Evolutionary conservation across 2,113 vertebrate species (phyloP).

Genomic region (Emberiza fucata): DNA sequence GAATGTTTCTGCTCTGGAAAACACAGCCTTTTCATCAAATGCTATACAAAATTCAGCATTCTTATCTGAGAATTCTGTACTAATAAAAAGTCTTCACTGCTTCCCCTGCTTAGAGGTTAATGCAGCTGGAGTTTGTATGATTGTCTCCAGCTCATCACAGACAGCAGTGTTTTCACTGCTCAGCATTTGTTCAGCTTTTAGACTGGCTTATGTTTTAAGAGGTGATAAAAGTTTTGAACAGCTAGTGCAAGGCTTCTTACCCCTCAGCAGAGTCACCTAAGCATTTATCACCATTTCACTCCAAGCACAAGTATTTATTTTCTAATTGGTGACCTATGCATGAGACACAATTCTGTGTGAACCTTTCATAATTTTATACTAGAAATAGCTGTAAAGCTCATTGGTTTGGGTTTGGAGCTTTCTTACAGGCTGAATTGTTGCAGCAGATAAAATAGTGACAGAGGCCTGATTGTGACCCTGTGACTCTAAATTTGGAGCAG

Average conservation of each 20-base stretch:
- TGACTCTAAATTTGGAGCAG: background rate
- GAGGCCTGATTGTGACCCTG: background rate
- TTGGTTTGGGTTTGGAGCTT: background rate
- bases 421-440: background rate
- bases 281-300: background rate
- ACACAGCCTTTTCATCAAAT: background rate
- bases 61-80: background rate
- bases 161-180: background rate
- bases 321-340: background rate
- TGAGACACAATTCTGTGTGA: background rate
- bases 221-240: background rate
- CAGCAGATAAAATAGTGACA: background rate
- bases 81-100: background rate
- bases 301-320: background rate
- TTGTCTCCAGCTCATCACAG: background rate
- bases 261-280: background rate
- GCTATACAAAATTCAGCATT: background rate
- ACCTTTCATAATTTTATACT: background rate
- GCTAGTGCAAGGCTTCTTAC: background rate
- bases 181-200: background rate
- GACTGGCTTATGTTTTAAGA: slow-evolving; percentile 11
- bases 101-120: background rate
- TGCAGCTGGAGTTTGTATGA: background rate
- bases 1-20: background rate
- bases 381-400: background rate